Percentiles rank a stretch among this genome's conserved stretches.
phyloP scores from a whole-genome alignment of 2,113 vertebrate genomes.

The Pterophyllum scalare region DNA sequence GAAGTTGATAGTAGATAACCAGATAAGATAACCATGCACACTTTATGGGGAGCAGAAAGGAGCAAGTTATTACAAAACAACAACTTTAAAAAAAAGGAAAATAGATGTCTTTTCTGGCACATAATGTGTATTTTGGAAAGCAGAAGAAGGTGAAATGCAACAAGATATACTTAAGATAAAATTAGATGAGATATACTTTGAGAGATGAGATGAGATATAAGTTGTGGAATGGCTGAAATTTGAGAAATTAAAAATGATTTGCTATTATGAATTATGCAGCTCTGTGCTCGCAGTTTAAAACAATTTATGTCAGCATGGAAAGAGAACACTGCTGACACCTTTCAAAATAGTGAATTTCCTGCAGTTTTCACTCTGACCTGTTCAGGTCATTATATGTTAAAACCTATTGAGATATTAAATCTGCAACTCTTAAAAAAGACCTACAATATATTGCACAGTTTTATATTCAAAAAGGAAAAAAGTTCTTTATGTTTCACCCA shows the following conservation, averaged over 20 bases:
- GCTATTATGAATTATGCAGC: background rate
- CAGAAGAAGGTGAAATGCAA: too few relatives aligned
- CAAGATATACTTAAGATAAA: too few relatives aligned
- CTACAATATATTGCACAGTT: background rate
- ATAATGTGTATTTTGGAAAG: background rate
- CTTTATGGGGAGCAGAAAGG: background rate
- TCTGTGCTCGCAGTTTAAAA: background rate
- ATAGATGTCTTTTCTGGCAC: background rate
- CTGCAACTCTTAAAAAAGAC: background rate
- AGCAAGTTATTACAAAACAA: background rate
- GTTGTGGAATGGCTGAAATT: too few relatives aligned
- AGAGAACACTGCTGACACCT: background rate
- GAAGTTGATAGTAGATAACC: background rate
- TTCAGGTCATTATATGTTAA: background rate
- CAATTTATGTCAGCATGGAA: background rate
- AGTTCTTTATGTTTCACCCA: background rate
- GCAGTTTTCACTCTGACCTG: accelerated
- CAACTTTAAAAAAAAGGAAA: background rate
- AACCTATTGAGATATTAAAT: background rate
- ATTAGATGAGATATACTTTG: too few relatives aligned
- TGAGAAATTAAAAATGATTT: background rate
- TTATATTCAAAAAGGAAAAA: background rate
- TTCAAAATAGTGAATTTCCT: background rate
- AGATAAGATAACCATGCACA: background rate
- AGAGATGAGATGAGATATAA: too few relatives aligned